Base-by-base conservation (phyloP, 92 coral and sea anemone species). In the Epizoanthus ramosus region DNA sequence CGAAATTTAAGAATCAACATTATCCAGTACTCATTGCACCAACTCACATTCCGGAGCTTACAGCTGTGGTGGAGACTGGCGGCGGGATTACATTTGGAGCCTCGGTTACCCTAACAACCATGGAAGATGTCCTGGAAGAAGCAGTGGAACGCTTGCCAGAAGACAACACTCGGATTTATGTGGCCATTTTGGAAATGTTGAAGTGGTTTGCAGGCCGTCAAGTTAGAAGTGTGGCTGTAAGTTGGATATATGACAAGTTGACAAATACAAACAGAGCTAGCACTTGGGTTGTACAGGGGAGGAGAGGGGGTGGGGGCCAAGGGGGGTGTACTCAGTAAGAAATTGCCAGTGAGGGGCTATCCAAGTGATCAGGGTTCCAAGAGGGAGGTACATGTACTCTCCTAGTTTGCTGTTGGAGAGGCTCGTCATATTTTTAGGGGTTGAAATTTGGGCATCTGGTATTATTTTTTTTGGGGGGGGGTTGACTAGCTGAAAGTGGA, bases 171-270 rank as follows among this genome's bases (percentile, higher is more conserved):
- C 88, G 97, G 57, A 87, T 88, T 60, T 93, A 81, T 61, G 19
- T 80, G n/a, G 94, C 94, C 39, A 89, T 91, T 59, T 84, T 91
- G 68, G 89, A 93, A 74, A 93, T 91, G 89, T 80, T 93, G 22
- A 84, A 89, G 58, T 93, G 97, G 97, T 93, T 93, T 89, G 97
- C 97, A 69, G 97, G 97, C 19, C 94, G 92, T 33, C 97, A 93
- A 79, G 87, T 93, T 16, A 80, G 97, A 60, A 93, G 90, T 73
- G 97, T 93, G 25, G 97, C 92, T 74, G 97, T 91, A 39, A 85
- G 92, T 87, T 64, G 54, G 54, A 10, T 47, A 2, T 45, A 8
- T 45, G 53, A 9, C 53, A 45, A 7, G 10, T 45, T 9, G 13
- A 45, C 12, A n/a, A n/a, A n/a, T n/a, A n/a, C n/a, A n/a, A n/a